A percentile compares a stretch with the other conserved stretches of the same genome.
Conservation (phyloP, 2,888 invertebrate genomes). For the Drosophila diplacantha region DNA sequence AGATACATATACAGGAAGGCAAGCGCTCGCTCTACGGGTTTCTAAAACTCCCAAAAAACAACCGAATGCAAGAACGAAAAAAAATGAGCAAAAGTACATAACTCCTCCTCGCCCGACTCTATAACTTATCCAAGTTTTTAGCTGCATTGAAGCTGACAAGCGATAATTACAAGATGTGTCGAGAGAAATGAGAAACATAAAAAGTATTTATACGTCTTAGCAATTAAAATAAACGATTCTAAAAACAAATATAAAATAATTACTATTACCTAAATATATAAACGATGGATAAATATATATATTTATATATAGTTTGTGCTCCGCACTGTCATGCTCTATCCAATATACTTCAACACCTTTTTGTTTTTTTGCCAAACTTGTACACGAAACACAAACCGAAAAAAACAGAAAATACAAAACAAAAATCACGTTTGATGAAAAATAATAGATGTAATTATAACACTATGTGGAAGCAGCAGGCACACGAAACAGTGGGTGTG, state of each 20-base stretch:
- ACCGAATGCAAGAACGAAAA: slow-evolving; percentile 3
- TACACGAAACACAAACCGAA: slow-evolving; percentile 41
- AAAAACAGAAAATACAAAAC: slow-evolving; percentile 28
- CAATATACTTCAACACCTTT: slow-evolving; percentile 29
- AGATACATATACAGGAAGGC: slow-evolving; percentile 56
- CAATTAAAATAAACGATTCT: slow-evolving; percentile 61
- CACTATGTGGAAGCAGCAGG: slow-evolving; percentile 22
- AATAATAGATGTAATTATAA: slow-evolving; percentile 43
- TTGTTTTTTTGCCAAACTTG: slow-evolving; percentile 28
- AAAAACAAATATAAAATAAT: slow-evolving; percentile 64
- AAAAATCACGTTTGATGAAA: slow-evolving; percentile 38
- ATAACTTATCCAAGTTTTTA: slow-evolving; percentile 20
- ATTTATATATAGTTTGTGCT: slow-evolving; percentile 59
- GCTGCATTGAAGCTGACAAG: slow-evolving; percentile 22
- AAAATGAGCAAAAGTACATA: slow-evolving; percentile 25
- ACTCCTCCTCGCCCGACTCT: slow-evolving; percentile 15
- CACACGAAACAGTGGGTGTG: slow-evolving; percentile 23
- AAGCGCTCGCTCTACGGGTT: slow-evolving; percentile 35
- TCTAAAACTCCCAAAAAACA: slow-evolving; percentile 33
- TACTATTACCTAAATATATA: slow-evolving; percentile 56
- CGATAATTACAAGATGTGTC: slow-evolving; percentile 22
- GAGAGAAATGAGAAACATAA: slow-evolving; percentile 45
- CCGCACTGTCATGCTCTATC: slow-evolving; percentile 40
- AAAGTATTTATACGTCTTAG: slow-evolving; percentile 68
- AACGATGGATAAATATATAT: slow-evolving; percentile 56